Base-by-base conservation (phyloP, 2,113 vertebrate genomes). In the Anolis carolinensis region DNA sequence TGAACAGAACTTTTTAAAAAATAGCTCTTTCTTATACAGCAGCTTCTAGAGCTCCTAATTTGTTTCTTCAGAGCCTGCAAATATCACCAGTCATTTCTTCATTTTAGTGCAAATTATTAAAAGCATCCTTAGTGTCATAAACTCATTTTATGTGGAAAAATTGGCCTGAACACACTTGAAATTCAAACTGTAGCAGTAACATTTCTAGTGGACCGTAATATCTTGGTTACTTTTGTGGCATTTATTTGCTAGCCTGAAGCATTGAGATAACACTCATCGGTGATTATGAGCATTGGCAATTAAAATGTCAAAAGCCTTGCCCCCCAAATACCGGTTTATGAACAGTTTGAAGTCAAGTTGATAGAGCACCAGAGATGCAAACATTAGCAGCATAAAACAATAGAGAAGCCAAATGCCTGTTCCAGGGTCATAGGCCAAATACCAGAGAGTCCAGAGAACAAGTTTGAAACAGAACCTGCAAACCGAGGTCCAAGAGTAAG, bases 1-100 rank as follows among this genome's bases (percentile, higher is more conserved):
- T 52, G 50, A 80, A 73, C 68, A 84, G 76, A 87, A 87, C 67
- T 65, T 59, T 84, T 48, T 21, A 34, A 55, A 68, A 55, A 63
- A 50, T 16, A 2, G 32, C 16, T 65, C 63, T 32, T n/a, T 84
- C 73, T 83, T 52, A 39, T 18, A 79, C 68, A 83, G 21, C 14
- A 74, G 20, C 20, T 44, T 67, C 50, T 55, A 79, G n/a, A 55
- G 16, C 67, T 79, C 59, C n/a, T 83, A 13, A 36, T n/a, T 52
- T 55, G 18, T 80, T 52, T n/a, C 59, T 84, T 25, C 20, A 52
- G 39, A 74, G 25, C 62, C 25, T 55, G 52, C 65, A 87, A 62
- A 20, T 20, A n/a, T 82, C 82, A 73, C 32, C 10, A 63, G 70
- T n/a, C 52, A 30, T 52, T 79, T 52, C 39, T 62, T 83, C n/a